Base-by-base conservation (phyloP, 2,888 invertebrate genomes). In the Clitarchus hookeri region DNA sequence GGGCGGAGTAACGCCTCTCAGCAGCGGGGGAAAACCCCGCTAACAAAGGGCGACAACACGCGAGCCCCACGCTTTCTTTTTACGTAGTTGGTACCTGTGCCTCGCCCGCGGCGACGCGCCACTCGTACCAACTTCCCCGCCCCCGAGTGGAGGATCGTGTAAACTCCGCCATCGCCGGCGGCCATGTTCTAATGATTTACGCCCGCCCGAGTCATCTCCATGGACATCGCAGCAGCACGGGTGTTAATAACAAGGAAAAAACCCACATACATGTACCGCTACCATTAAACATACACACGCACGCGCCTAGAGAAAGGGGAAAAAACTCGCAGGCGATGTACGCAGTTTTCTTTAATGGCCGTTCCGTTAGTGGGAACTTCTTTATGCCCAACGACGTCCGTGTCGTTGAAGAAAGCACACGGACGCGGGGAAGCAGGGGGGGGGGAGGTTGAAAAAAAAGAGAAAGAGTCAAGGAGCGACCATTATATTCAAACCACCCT, bases 331-430 rank as follows among this genome's bases (percentile, higher is more conserved):
- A 85, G 53, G 65, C n/a, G 65, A 44, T 65, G 83, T 84, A 86
- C 86, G 83, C 85, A 86, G 86, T 85, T 86, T 86, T 86, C 85
- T 85, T 77, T 87, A 87, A 87, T 87, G 87, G 87, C 83, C 87
- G 85, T 44, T 79, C 84, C 85, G 85, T 83, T 86, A 85, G 85
- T 36, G 83, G 83, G 53, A 65, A 36, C 48, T 79, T 77, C 85
- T 85, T 87, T 87, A 85, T 85, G 87, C 84, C 84, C 85, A 85
- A 85, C 85, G 85, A 85, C 85, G 85, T 85, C 83, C 85, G 65
- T 65, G 65, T 65, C 12, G 65, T 23, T 19, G 65, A 65, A 65
- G 65, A 65, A 65, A 65, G 8, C 65, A 8, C 65, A n/a, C 65
- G 65, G 65, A 54, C 86, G 83, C 44, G 54, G 65, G 27, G 85